A percentile compares a stretch with the other conserved stretches of the same genome.
phyloP scores from a whole-genome alignment of 2,888 invertebrate genomes.

The Chrysolina haemoptera region DNA sequence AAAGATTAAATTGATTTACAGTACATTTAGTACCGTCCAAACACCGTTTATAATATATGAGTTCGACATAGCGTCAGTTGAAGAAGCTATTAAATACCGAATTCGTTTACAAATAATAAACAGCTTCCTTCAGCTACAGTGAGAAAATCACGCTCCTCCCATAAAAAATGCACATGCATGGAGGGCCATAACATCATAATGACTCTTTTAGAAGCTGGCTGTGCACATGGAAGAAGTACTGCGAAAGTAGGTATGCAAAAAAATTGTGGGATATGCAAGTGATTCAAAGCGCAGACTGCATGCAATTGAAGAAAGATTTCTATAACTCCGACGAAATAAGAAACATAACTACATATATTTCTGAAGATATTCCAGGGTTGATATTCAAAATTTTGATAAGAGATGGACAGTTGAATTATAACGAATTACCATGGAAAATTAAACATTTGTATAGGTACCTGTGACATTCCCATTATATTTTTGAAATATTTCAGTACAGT shows the following conservation, averaged over 20 bases:
- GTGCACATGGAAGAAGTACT: neutral
- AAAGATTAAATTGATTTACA: constrained; percentile 9
- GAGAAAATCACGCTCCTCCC: constrained; percentile 2
- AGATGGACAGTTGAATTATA: no score
- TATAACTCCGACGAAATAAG: no score
- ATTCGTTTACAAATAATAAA: constrained; percentile 10
- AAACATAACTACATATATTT: no score
- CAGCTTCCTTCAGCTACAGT: neutral
- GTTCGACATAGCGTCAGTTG: neutral
- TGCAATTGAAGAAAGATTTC: no score
- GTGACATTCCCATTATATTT: no score
- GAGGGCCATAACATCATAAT: constrained; percentile 1
- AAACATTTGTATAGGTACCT: no score
- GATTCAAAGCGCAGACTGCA: neutral
- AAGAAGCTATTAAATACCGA: constrained; percentile 6
- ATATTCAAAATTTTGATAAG: no score
- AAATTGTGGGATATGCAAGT: neutral
- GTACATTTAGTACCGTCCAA: neutral
- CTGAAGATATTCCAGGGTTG: no score
- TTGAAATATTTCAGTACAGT: no score
- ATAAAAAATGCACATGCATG: constrained; percentile 3
- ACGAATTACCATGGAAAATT: no score
- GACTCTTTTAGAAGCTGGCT: neutral
- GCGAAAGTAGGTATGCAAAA: neutral
- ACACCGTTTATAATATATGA: constrained; percentile 8